These are phyloP conservation scores for Etia nguti DNA, from an alignment of 2,113 vertebrate species.

Conservation along the genomic window DNA sequence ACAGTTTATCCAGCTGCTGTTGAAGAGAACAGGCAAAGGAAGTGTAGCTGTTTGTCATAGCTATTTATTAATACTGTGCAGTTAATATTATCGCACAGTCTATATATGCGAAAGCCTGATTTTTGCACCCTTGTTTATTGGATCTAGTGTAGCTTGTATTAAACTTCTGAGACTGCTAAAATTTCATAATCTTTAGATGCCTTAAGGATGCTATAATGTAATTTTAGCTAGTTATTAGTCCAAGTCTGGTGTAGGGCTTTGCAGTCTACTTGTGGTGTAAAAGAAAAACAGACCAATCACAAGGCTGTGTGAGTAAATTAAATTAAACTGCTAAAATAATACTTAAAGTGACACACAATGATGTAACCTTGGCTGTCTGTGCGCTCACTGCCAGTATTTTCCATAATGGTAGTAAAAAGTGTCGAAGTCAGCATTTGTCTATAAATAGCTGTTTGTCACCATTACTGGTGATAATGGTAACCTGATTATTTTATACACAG, in stretches of 20 bases:
- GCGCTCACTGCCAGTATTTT: not conserved
- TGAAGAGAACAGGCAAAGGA: not conserved
- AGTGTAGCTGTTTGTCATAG: not conserved
- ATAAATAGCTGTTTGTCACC: not conserved
- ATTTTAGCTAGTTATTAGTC: not conserved
- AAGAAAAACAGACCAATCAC: not conserved
- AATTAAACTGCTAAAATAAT: not conserved
- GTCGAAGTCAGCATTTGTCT: not conserved
- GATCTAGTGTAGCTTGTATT: not conserved
- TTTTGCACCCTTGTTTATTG: not conserved
- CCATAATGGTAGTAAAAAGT: not conserved
- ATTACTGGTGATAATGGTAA: not conserved
- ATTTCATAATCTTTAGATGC: not conserved
- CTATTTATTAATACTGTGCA: not conserved
- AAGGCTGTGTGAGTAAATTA: not conserved
- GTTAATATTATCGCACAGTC: not conserved
- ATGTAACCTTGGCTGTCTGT: not conserved
- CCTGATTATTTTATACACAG: not conserved
- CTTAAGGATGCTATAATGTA: not conserved
- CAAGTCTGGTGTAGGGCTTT: not conserved
- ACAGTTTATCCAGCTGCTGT: rapidly evolving
- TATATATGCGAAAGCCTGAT: not conserved
- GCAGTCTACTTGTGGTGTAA: not conserved
- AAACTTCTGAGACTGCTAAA: not conserved
- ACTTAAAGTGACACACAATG: not conserved